phyloP scores from a whole-genome alignment of 2,888 invertebrate species.

The Orthonevra nobilis region DNA sequence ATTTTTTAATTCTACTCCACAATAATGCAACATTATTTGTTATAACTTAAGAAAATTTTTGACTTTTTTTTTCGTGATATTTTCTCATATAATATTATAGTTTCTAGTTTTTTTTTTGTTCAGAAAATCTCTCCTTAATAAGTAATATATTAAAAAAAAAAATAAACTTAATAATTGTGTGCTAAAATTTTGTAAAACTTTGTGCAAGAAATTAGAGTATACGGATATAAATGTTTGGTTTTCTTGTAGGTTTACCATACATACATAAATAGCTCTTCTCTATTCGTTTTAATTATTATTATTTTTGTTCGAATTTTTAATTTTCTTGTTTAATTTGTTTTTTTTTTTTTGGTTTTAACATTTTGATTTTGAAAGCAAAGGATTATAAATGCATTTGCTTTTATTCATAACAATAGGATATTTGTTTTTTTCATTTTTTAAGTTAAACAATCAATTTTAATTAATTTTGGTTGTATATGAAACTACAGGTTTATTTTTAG shows the following conservation, averaged over 20 bases:
- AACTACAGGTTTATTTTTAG: conserved; percentile 48
- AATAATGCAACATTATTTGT: conserved; percentile 60
- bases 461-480: conserved; percentile 52
- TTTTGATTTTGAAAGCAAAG: conserved; percentile 39
- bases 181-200: conserved; percentile 26
- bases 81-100: no score
- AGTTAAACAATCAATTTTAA: conserved; percentile 58
- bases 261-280: conserved; percentile 51
- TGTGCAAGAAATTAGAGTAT: conserved; percentile 2
- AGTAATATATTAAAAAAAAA: conserved; percentile 2
- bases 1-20: conserved; percentile 40
- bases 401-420: conserved; percentile 34
- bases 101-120: conserved; percentile 10
- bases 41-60: neutral
- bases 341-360: neutral
- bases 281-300: neutral
- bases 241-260: neutral
- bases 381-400: conserved; percentile 49
- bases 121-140: conserved; percentile 66
- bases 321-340: neutral
- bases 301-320: neutral
- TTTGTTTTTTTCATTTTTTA: conserved; percentile 18
- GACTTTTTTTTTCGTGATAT: neutral
- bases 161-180: conserved; percentile 4
- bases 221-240: neutral